These are phyloP conservation scores for Terrapene triunguis DNA, from an alignment of 2,113 vertebrate genomes.

Conservation along the genomic window DNA sequence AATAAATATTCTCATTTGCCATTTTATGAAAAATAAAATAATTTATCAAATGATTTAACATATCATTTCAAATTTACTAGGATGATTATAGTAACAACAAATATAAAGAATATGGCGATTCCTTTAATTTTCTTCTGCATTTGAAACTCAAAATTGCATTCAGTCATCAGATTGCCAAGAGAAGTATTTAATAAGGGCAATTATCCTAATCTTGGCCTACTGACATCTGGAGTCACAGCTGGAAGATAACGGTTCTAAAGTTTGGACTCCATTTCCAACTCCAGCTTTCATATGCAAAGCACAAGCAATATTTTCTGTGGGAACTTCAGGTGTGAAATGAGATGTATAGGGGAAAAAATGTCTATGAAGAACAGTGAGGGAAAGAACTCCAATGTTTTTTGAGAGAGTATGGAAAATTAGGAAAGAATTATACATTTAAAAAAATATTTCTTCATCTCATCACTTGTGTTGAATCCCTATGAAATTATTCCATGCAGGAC, in stretches of 20 bases:
- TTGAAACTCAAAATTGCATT: not conserved
- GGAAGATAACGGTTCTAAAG: not conserved
- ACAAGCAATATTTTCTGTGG: not conserved
- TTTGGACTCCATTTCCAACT: not conserved
- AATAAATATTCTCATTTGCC: not conserved
- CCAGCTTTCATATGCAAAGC: not conserved
- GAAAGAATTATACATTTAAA: constrained; percentile 66
- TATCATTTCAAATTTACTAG: not conserved
- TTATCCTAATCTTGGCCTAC: not conserved
- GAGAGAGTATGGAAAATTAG: constrained; percentile 62
- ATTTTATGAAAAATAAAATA: not conserved
- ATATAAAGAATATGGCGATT: not conserved
- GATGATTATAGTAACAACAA: not conserved
- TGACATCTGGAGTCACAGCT: not conserved
- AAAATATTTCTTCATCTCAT: constrained; percentile 21
- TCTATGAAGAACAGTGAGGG: constrained; percentile 36
- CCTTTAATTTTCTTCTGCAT: not conserved
- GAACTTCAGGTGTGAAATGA: constrained; percentile 70
- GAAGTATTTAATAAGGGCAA: not conserved
- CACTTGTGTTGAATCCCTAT: constrained; percentile 26
- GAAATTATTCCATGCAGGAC: constrained; percentile 32
- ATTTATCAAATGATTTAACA: not conserved
- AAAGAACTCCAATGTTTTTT: not conserved
- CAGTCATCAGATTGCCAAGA: not conserved
- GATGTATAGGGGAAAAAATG: constrained; percentile 42